Evolutionary conservation across 2,113 vertebrate species (phyloP).

Genomic region (Periophthalmodon schlosseri): DNA sequence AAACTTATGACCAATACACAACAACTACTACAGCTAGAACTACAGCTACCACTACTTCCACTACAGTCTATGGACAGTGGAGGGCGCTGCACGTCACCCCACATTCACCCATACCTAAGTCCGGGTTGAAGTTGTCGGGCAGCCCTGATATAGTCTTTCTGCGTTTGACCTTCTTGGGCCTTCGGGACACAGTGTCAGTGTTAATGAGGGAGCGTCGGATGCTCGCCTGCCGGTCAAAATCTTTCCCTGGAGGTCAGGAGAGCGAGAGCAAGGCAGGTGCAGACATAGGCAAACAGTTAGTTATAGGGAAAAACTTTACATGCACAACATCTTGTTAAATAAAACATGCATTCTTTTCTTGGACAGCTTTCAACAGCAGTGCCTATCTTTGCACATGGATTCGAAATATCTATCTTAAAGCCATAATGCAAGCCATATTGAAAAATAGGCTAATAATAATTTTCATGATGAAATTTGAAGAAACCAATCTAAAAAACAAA

Average conservation of each 20-base stretch:
- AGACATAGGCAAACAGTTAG: conserved; percentile 82
- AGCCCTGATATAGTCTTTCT: conserved; percentile 99
- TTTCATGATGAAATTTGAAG: background rate
- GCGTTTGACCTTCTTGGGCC: conserved; percentile 99
- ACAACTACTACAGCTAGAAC: background rate
- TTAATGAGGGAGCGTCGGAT: conserved; percentile 97
- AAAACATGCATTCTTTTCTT: conserved; percentile 48
- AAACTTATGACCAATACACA: background rate
- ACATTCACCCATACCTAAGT: conserved; percentile 97
- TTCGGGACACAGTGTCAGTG: conserved; percentile 96
- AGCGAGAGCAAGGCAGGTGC: conserved; percentile 90
- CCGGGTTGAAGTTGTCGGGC: conserved; percentile 95
- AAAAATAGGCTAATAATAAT: background rate
- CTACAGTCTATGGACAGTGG: conserved; percentile 57
- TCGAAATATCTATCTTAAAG: background rate
- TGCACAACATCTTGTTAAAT: conserved; percentile 39
- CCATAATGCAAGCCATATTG: background rate
- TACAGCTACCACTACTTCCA: conserved; percentile 7
- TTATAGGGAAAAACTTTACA: conserved; percentile 50
- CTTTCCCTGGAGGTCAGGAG: conserved; percentile 92
- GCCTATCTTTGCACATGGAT: background rate
- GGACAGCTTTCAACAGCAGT: conserved; percentile 7
- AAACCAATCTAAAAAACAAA: background rate
- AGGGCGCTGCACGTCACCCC: conserved; percentile 74
- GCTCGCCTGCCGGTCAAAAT: conserved; percentile 98